Evolutionary conservation across 2,888 invertebrate species (phyloP).

Genomic region (Glyphotaelius pellucidus): DNA sequence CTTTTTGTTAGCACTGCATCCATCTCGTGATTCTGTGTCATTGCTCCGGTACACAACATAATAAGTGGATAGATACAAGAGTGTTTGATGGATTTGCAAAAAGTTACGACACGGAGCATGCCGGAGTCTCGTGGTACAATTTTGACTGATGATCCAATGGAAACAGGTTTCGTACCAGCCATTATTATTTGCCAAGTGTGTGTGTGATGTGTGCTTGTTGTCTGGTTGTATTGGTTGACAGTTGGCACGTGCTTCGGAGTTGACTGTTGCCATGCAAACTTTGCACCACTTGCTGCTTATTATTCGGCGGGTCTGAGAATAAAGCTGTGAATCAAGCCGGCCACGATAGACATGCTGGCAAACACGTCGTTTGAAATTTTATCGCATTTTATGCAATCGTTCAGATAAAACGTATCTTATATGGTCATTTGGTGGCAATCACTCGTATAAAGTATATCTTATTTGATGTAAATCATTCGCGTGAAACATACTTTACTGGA

Average conservation of each 20-base stretch:
- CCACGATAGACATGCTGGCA: neutral
- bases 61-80: neutral
- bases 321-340: neutral
- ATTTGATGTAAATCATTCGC: neutral
- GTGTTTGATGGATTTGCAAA: neutral
- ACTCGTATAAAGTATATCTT: too few species aligned
- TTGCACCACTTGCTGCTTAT: neutral
- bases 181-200: neutral
- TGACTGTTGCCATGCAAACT: neutral
- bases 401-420: too few species aligned
- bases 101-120: neutral
- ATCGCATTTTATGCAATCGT: neutral
- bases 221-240: neutral
- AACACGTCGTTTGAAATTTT: neutral
- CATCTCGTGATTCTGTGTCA: neutral
- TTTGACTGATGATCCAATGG: neutral
- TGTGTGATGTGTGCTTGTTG: neutral
- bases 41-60: neutral
- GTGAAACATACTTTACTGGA: neutral
- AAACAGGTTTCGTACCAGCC: neutral
- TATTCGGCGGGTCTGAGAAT: neutral
- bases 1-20: neutral
- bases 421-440: neutral
- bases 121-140: neutral
- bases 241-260: constrained; percentile 2